Evolutionary conservation across 2,888 invertebrate species (phyloP).

Genomic region (Parthenolecanium corni): DNA sequence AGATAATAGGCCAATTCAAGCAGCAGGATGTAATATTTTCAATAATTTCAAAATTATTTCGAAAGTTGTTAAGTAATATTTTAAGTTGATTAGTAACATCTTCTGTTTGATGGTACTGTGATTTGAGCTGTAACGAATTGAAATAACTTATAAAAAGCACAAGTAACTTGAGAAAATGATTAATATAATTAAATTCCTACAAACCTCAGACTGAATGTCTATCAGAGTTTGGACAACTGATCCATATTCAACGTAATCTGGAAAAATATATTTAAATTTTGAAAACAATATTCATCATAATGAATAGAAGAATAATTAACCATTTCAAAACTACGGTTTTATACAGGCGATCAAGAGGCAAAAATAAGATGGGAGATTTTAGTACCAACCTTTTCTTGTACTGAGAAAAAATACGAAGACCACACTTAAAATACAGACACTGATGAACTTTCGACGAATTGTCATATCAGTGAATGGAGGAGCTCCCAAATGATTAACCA

Average conservation of each 20-base stretch:
- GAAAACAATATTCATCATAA: too few relatives aligned
- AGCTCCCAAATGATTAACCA: conserved; percentile 6
- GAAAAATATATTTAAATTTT: too few relatives aligned
- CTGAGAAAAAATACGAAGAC: conserved; percentile 13
- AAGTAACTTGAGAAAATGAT: neutral
- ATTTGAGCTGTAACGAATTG: neutral
- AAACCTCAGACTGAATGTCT: too few relatives aligned
- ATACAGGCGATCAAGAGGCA: too few relatives aligned
- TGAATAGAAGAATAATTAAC: too few relatives aligned
- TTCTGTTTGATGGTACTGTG: too few relatives aligned
- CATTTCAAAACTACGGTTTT: too few relatives aligned
- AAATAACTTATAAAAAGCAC: too few relatives aligned
- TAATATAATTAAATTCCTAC: neutral
- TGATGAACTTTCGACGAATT: conserved; percentile 14
- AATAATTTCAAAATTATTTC: conserved; percentile 23
- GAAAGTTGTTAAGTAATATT: conserved; percentile 32
- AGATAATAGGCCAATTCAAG: conserved; percentile 57
- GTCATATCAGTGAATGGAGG: conserved; percentile 19
- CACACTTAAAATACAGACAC: neutral
- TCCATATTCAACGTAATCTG: too few relatives aligned
- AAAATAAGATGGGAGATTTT: too few relatives aligned
- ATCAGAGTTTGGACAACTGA: too few relatives aligned
- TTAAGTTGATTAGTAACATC: conserved; percentile 30
- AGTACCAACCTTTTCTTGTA: conserved; percentile 10
- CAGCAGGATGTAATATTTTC: conserved; percentile 34